A percentile compares a stretch with the other conserved stretches of the same genome.
Evolutionary conservation across 2,797 vertebrate genomes (phyloP).

Genomic region (Melanotaenia nigrans): DNA sequence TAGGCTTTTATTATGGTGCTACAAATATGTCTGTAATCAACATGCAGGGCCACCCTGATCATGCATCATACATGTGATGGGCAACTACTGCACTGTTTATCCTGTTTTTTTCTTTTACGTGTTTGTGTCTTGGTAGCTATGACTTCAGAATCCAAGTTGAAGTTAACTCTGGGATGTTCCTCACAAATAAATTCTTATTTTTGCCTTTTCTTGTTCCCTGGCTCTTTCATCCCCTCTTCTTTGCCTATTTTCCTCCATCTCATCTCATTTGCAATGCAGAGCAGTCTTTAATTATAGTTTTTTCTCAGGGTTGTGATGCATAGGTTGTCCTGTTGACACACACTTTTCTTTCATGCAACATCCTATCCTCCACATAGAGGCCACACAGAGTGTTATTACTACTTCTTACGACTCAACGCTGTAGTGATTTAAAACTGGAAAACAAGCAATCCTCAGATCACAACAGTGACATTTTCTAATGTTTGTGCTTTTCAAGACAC

Average conservation of each 20-base stretch:
- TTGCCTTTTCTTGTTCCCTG: slow-evolving; percentile 30
- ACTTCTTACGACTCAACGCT: slow-evolving; percentile 4
- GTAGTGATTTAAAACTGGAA: slow-evolving; percentile 27
- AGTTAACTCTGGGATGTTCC: slow-evolving; percentile 15
- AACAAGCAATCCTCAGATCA: slow-evolving; percentile 9
- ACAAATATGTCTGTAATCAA: slow-evolving; percentile 76
- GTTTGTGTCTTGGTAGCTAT: slow-evolving; percentile 35
- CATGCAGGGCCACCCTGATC: slow-evolving; percentile 68
- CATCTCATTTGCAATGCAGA: slow-evolving; percentile 24
- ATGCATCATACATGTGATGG: slow-evolving; percentile 54
- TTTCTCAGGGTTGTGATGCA: slow-evolving; percentile 32
- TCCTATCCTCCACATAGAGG: slow-evolving; percentile 9
- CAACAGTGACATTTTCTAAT: slow-evolving; percentile 18
- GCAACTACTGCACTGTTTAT: slow-evolving; percentile 40
- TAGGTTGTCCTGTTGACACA: slow-evolving; percentile 43
- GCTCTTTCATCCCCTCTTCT: slow-evolving; percentile 5
- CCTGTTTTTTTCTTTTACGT: slow-evolving; percentile 6
- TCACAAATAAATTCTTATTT: slow-evolving; percentile 37
- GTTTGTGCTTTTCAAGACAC: slow-evolving; percentile 37
- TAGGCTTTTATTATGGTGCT: slow-evolving; percentile 71
- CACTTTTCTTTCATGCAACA: slow-evolving; percentile 28
- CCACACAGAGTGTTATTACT: slow-evolving; percentile 31
- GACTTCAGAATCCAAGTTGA: slow-evolving; percentile 37
- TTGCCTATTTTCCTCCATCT: slow-evolving; percentile 21
- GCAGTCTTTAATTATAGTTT: slow-evolving; percentile 67